These are phyloP conservation scores for Orthosia cruda DNA, from an alignment of 2,888 invertebrate species.

Conservation along the genomic window DNA sequence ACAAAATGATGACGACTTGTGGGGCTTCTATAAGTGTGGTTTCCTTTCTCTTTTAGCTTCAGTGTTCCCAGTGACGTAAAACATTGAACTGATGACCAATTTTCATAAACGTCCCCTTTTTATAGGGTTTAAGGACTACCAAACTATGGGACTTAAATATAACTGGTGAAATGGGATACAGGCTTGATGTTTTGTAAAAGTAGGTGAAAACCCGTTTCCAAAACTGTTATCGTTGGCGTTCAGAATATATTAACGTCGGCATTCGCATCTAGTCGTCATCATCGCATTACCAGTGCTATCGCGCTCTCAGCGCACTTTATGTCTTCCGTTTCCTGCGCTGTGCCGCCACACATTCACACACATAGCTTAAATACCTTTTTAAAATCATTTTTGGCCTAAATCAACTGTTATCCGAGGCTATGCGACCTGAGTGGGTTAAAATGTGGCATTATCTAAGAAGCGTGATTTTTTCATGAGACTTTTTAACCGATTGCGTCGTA, in stretches of 20 bases:
- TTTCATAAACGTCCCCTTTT: too few species aligned
- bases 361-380: slow-evolving; percentile 68
- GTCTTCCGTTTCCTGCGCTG: slow-evolving; percentile 67
- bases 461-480: slow-evolving; percentile 16
- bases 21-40: too few species aligned
- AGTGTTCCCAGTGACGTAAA: too few species aligned
- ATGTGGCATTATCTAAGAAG: slow-evolving; percentile 27
- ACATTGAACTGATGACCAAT: too few species aligned
- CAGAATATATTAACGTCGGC: slow-evolving; percentile 66
- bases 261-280: slow-evolving; percentile 68
- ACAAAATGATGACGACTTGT: too few species aligned
- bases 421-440: slow-evolving; percentile 13
- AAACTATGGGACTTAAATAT: too few species aligned
- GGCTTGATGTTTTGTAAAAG: neutral
- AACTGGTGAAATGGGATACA: too few species aligned
- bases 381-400: slow-evolving; percentile 66
- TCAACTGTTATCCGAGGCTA: slow-evolving; percentile 60
- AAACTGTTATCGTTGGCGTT: slow-evolving; percentile 59
- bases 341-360: slow-evolving; percentile 51
- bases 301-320: slow-evolving; percentile 64
- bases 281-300: slow-evolving; percentile 69
- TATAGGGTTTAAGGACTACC: too few species aligned
- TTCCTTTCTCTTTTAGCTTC: too few species aligned
- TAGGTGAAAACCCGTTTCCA: slow-evolving; percentile 30
- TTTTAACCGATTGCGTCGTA: neutral